Percentiles rank a stretch among this genome's conserved stretches.
phyloP scores from a whole-genome alignment of 2,888 invertebrate genomes.

The Cantharis rustica region DNA sequence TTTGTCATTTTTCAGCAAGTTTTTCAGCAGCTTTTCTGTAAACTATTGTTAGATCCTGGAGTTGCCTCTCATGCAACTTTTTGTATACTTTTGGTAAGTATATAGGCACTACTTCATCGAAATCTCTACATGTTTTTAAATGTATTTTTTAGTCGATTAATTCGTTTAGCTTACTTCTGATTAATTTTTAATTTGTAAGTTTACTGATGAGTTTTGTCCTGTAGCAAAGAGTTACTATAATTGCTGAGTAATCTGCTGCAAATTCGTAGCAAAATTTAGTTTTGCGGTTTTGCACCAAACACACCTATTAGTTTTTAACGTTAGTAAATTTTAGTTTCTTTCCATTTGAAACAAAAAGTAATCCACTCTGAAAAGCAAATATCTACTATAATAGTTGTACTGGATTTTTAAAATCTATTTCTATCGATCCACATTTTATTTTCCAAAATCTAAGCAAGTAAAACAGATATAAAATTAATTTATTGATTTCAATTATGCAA shows the following conservation, averaged over 20 bases:
- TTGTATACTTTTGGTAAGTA: constrained; percentile 10
- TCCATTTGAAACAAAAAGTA: too few species aligned
- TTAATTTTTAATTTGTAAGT: not conserved
- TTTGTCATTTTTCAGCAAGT: constrained; percentile 11
- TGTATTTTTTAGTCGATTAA: not conserved
- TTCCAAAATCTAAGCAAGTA: too few species aligned
- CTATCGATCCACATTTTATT: too few species aligned
- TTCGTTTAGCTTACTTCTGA: not conserved
- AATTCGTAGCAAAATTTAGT: not conserved
- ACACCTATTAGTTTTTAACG: too few species aligned
- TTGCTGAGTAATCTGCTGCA: not conserved
- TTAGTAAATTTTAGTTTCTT: too few species aligned
- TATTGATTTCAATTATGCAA: too few species aligned
- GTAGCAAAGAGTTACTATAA: not conserved
- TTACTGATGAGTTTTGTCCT: not conserved
- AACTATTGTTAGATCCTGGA: not conserved
- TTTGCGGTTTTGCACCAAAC: too few species aligned
- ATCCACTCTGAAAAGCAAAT: too few species aligned
- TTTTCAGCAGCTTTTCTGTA: constrained; percentile 1
- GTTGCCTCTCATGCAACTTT: constrained; percentile 5
- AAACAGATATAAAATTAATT: too few species aligned
- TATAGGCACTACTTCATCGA: not conserved
- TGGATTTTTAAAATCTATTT: too few species aligned
- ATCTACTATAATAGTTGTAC: too few species aligned
- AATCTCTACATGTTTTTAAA: not conserved